Evolutionary conservation across 2,888 invertebrate genomes (phyloP).

Genomic region (Sinelater perroti): DNA sequence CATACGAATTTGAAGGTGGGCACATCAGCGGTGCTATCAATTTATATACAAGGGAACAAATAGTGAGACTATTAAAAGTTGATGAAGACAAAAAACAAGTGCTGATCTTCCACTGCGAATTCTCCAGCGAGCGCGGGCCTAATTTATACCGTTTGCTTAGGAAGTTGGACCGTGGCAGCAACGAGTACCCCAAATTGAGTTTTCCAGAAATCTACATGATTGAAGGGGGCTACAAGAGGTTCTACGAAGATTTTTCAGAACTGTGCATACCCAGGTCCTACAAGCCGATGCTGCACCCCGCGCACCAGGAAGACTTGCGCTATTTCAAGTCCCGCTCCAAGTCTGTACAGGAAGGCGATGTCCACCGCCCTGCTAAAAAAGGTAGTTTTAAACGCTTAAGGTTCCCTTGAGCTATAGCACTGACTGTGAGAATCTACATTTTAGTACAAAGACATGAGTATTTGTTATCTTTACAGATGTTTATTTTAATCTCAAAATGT

Average conservation of each 20-base stretch:
- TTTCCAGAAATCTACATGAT: slow-evolving; percentile 95
- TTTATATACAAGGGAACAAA: slow-evolving; percentile 80
- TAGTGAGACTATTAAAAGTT: slow-evolving; percentile 67
- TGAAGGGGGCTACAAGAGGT: slow-evolving; percentile 88
- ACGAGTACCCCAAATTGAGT: slow-evolving; percentile 82
- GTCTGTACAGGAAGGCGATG: slow-evolving; percentile 71
- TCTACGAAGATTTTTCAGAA: slow-evolving; percentile 73
- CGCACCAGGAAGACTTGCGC: slow-evolving; percentile 74
- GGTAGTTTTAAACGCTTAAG: neutral
- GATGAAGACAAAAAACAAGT: slow-evolving; percentile 68
- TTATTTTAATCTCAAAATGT: too few species aligned
- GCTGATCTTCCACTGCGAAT: slow-evolving; percentile 97
- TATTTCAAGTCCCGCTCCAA: slow-evolving; percentile 81
- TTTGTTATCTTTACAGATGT: too few species aligned
- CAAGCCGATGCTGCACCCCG: slow-evolving; percentile 86
- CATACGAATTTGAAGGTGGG: slow-evolving; percentile 93
- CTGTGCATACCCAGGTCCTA: slow-evolving; percentile 80
- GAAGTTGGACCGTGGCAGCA: slow-evolving; percentile 80
- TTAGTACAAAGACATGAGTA: too few species aligned
- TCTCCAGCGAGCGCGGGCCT: slow-evolving; percentile 95
- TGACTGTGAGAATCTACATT: too few species aligned
- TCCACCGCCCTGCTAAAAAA: slow-evolving; percentile 12
- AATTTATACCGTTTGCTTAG: slow-evolving; percentile 88
- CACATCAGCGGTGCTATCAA: slow-evolving; percentile 88
- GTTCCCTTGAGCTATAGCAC: too few species aligned